Conservation (phyloP, 2,113 vertebrate species). For the Thryonomys swinderianus region DNA sequence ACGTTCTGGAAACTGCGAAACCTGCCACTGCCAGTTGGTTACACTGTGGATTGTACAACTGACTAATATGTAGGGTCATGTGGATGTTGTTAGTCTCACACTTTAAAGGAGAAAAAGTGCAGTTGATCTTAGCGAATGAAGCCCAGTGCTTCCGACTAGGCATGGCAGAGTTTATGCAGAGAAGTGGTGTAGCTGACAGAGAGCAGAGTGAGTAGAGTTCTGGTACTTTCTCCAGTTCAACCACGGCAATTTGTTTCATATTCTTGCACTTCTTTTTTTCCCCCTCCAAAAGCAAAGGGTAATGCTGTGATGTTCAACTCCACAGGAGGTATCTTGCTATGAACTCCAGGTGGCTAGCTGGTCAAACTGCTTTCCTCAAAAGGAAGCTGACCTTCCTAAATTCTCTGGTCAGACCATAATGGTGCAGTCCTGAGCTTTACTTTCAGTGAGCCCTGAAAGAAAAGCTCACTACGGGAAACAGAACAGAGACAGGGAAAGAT, state of each 20-base stretch:
- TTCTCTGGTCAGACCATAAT: neutral
- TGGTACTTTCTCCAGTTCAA: neutral
- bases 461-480: neutral
- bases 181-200: neutral
- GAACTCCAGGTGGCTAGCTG: neutral
- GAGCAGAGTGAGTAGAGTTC: neutral
- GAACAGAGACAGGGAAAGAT: neutral
- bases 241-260: neutral
- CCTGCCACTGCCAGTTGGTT: fast-evolving
- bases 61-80: neutral
- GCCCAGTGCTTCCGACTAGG: neutral
- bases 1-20: neutral
- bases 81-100: neutral
- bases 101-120: neutral
- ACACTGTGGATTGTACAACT: neutral
- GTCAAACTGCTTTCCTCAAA: neutral
- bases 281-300: neutral
- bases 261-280: neutral
- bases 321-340: neutral
- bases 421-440: neutral
- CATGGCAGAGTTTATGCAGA: neutral
- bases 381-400: neutral
- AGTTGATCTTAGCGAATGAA: neutral
- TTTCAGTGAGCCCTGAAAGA: neutral
- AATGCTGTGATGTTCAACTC: neutral